Percentiles rank a stretch among this genome's conserved stretches.
Conservation (phyloP, 2,888 invertebrate species). For the Agrenia bidenticulata region DNA sequence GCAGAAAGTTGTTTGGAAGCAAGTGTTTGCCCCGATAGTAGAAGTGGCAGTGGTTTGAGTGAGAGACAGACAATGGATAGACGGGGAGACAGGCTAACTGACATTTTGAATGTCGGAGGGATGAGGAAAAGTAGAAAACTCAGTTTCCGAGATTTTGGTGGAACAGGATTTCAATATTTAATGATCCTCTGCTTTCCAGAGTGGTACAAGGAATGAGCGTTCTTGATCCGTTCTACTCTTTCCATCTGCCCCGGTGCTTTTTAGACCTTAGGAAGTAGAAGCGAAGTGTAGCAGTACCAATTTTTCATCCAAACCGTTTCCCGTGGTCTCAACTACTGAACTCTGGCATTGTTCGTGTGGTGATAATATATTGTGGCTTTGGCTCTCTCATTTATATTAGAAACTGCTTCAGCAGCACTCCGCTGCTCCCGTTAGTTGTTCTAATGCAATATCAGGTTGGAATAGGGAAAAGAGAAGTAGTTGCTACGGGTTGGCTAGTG, state of each 20-base stretch:
- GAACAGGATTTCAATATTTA: constrained; percentile 32
- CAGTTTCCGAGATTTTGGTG: constrained; percentile 4
- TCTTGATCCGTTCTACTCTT: neutral
- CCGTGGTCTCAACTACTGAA: too few species aligned
- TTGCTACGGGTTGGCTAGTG: neutral
- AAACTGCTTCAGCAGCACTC: too few species aligned
- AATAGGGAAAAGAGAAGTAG: too few species aligned
- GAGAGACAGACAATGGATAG: constrained; percentile 3
- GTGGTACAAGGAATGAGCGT: neutral
- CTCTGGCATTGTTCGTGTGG: too few species aligned
- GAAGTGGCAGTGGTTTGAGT: neutral
- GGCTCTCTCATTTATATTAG: too few species aligned
- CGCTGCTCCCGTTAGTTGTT: too few species aligned
- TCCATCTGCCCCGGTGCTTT: too few species aligned
- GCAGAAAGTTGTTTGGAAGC: neutral
- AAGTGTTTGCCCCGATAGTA: neutral
- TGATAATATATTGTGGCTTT: too few species aligned
- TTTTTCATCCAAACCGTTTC: too few species aligned
- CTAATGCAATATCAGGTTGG: too few species aligned
- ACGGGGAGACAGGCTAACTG: neutral
- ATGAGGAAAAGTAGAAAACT: constrained; percentile 15
- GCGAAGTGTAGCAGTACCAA: too few species aligned
- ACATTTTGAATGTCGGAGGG: neutral
- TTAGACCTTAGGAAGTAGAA: too few species aligned
- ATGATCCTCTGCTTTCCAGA: constrained; percentile 7